phyloP scores from a whole-genome alignment of 2,797 vertebrate species.

The Enteromius radiatus region DNA sequence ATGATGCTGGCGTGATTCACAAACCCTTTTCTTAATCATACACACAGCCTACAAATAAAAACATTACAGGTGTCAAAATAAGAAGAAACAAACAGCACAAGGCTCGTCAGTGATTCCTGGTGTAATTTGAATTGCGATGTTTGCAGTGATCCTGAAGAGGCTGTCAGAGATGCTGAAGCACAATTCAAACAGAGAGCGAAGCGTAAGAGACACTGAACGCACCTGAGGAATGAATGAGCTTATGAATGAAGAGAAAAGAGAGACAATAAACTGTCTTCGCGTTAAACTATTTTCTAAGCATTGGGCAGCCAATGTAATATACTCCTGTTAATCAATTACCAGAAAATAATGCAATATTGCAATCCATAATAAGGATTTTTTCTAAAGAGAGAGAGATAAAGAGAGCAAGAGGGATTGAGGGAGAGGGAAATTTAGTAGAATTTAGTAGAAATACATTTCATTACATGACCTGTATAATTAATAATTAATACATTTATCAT shows the following conservation, averaged over 20 bases:
- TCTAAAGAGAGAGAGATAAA: too few species aligned
- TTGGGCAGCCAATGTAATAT: not conserved
- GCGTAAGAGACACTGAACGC: slow-evolving; percentile 70
- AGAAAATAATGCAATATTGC: not conserved
- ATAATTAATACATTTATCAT: too few species aligned
- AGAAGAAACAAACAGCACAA: slow-evolving; percentile 65
- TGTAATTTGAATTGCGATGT: slow-evolving; percentile 68
- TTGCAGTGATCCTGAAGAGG: slow-evolving; percentile 66
- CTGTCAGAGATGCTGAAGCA: slow-evolving; percentile 40
- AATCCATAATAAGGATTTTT: too few species aligned
- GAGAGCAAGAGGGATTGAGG: too few species aligned
- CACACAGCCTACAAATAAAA: slow-evolving; percentile 70
- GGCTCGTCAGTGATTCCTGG: slow-evolving; percentile 57
- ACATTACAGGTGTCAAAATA: slow-evolving; percentile 62
- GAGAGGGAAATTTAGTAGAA: too few species aligned
- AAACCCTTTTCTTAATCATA: slow-evolving; percentile 69
- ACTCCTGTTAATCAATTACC: not conserved
- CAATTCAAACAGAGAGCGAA: slow-evolving; percentile 56
- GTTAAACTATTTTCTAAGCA: not conserved
- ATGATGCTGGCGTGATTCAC: slow-evolving; percentile 69
- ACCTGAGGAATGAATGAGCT: not conserved
- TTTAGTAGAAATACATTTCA: too few species aligned
- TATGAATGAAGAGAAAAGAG: not conserved
- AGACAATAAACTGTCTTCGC: not conserved
- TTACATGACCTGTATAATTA: too few species aligned